Evolutionary conservation across 2,113 vertebrate species (phyloP).

Genomic region (Leptobrachium leishanense): DNA sequence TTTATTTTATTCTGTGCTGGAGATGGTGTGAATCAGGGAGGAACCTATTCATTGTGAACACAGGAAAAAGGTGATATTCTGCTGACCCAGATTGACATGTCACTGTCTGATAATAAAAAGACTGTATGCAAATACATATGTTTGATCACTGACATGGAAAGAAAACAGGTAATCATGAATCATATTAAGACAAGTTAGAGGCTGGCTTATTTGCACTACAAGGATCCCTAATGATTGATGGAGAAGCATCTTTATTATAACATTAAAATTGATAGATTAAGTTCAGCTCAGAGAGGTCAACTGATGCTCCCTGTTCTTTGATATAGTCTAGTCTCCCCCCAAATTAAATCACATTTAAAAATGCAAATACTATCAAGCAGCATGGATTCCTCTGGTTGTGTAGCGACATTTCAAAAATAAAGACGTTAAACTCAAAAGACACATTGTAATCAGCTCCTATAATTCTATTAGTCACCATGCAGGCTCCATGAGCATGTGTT

Average conservation of each 20-base stretch:
- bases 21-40: not conserved
- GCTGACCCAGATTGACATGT: constrained; percentile 1
- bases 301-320: constrained; percentile 41
- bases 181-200: constrained; percentile 30
- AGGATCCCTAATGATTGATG: constrained; percentile 54
- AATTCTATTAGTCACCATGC: constrained; percentile 66
- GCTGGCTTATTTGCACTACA: constrained; percentile 51
- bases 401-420: constrained; percentile 58
- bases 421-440: constrained; percentile 52
- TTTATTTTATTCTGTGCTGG: not conserved
- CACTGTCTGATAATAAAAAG: not conserved
- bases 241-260: constrained; percentile 46
- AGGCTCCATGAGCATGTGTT: constrained; percentile 65
- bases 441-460: constrained; percentile 60
- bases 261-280: constrained; percentile 59
- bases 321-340: constrained; percentile 52
- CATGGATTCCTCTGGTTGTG: constrained; percentile 25
- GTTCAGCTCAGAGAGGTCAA: constrained; percentile 55
- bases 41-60: not conserved
- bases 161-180: not conserved
- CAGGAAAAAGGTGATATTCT: not conserved
- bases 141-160: constrained; percentile 22
- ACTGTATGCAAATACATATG: not conserved
- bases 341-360: constrained; percentile 52
- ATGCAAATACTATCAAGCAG: constrained; percentile 35